phyloP scores from a whole-genome alignment of 2,888 invertebrate species.

The Chaitophorus viminalis region DNA sequence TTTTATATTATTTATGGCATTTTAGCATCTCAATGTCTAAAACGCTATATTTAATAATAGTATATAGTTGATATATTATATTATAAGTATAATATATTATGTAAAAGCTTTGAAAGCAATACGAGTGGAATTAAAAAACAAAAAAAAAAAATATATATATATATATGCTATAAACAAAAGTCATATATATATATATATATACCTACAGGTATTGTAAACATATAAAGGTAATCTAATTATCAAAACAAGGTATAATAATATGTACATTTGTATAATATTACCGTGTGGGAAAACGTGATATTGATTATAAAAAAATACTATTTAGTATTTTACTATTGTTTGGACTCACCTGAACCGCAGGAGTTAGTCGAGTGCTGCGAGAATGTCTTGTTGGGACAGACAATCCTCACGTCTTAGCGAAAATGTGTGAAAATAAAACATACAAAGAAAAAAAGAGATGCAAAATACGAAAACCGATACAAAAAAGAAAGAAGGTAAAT shows the following conservation, averaged over 20 bases:
- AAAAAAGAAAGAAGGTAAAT: background rate
- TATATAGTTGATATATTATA: background rate
- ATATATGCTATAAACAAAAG: slow-evolving; percentile 4
- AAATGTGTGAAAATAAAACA: slow-evolving; percentile 65
- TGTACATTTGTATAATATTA: slow-evolving; percentile 43
- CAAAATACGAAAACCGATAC: slow-evolving; percentile 47
- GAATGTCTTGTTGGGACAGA: slow-evolving; percentile 80
- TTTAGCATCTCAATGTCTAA: background rate
- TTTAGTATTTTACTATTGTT: slow-evolving; percentile 26
- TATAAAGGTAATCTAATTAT: slow-evolving; percentile 27
- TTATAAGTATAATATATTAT: background rate
- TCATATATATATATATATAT: background rate
- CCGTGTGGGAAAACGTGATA: slow-evolving; percentile 43
- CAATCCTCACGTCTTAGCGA: slow-evolving; percentile 77
- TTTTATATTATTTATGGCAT: background rate
- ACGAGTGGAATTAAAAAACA: slow-evolving; percentile 23
- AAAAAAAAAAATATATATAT: background rate
- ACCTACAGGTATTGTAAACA: slow-evolving; percentile 33
- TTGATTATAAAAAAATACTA: background rate
- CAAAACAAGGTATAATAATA: slow-evolving; percentile 27
- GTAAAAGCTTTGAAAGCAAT: slow-evolving; percentile 46
- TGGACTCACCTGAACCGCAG: slow-evolving; percentile 76
- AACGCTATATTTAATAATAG: slow-evolving; percentile 12
- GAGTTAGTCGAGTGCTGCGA: slow-evolving; percentile 80
- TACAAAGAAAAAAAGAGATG: slow-evolving; percentile 52